Evolutionary conservation across 2,797 vertebrate species (phyloP).

Genomic region (Forpus xanthops): DNA sequence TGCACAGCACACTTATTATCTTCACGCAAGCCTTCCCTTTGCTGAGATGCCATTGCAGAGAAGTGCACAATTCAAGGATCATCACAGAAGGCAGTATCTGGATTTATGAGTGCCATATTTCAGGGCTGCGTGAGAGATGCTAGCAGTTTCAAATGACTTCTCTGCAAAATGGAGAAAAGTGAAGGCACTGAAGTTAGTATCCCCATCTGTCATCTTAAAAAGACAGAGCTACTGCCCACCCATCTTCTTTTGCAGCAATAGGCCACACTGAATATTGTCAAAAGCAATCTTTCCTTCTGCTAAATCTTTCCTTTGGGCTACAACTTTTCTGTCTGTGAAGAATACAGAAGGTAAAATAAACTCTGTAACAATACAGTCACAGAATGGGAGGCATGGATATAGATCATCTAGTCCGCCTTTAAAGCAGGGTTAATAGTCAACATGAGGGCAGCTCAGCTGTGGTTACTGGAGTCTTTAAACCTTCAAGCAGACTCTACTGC

Average conservation of each 20-base stretch:
- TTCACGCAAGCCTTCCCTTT: background rate
- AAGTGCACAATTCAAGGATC: background rate
- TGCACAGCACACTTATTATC: background rate
- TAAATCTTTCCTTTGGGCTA: slow-evolving; percentile 24
- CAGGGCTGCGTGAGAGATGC: background rate
- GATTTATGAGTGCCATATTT: slow-evolving; percentile 39
- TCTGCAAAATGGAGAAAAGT: slow-evolving; percentile 19
- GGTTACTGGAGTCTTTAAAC: background rate
- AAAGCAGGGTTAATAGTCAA: background rate
- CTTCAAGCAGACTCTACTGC: background rate
- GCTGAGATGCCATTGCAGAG: background rate
- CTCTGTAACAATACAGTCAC: background rate
- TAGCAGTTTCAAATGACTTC: slow-evolving; percentile 1
- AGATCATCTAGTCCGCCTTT: background rate
- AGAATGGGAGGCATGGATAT: background rate
- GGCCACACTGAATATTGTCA: background rate
- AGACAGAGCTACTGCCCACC: background rate
- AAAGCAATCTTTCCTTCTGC: background rate
- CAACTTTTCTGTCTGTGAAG: background rate
- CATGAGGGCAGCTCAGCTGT: background rate
- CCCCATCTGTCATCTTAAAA: slow-evolving; percentile 24
- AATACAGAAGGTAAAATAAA: background rate
- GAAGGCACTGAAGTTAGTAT: background rate
- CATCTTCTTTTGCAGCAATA: background rate
- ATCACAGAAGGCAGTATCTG: background rate